A percentile compares a stretch with the other conserved stretches of the same genome.
These are phyloP conservation scores for Fukomys damarensis DNA, from an alignment of 2,113 vertebrate genomes.

Conservation along the genomic window DNA sequence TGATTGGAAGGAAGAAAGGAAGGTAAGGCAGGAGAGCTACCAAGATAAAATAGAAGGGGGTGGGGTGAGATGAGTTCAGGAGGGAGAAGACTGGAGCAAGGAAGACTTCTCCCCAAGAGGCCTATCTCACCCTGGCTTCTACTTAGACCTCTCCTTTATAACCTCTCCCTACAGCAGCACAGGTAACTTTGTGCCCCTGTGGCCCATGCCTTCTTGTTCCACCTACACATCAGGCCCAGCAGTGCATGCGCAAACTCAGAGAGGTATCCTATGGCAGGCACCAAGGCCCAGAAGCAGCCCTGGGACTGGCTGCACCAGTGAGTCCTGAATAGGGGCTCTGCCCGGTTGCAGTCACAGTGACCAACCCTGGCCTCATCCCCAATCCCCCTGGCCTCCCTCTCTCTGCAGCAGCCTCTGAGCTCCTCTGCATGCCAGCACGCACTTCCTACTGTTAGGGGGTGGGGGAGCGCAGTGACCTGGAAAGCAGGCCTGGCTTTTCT, in stretches of 20 bases:
- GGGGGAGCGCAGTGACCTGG: constrained; percentile 55
- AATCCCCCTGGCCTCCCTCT: not conserved
- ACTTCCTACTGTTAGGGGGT: not conserved
- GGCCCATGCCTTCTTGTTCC: not conserved
- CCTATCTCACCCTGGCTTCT: not conserved
- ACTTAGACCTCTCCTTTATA: not conserved
- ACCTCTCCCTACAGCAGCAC: accelerated
- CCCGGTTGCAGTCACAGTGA: not conserved
- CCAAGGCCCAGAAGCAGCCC: not conserved
- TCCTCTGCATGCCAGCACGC: not conserved
- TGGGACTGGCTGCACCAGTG: not conserved
- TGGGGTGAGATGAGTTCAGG: not conserved
- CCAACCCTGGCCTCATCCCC: not conserved
- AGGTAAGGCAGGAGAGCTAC: not conserved
- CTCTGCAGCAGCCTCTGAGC: not conserved
- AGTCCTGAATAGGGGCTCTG: not conserved
- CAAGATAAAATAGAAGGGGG: not conserved
- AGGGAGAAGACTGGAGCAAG: not conserved
- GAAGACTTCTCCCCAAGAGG: not conserved
- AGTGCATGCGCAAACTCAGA: accelerated
- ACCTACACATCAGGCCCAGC: accelerated
- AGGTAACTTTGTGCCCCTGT: too few relatives aligned
- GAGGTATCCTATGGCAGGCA: not conserved
- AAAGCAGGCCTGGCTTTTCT: constrained; percentile 48
- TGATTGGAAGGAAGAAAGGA: not conserved